Percentiles rank a stretch among this genome's conserved stretches.
Conservation (phyloP, 2,113 vertebrate genomes). For the Tupaia chinensis region DNA sequence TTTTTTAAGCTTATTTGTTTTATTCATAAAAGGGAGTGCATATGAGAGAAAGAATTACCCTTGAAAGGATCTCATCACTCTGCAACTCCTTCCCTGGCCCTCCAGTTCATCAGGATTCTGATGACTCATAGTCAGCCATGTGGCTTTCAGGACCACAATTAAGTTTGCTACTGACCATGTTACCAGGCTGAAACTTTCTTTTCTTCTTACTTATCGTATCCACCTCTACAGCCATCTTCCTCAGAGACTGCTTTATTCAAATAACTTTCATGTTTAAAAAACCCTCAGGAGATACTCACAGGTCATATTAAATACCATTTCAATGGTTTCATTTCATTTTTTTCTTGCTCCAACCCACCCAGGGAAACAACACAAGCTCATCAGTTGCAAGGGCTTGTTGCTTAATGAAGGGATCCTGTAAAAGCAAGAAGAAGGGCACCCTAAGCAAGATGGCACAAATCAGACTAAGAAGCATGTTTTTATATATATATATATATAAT, state of each 20-base stretch:
- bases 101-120: too few species aligned
- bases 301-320: neutral
- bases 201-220: neutral
- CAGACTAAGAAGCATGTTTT: neutral
- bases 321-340: slow-evolving; percentile 20
- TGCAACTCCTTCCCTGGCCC: too few species aligned
- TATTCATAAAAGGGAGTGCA: too few species aligned
- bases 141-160: too few species aligned
- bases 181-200: too few species aligned
- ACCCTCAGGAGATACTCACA: neutral
- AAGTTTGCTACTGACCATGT: too few species aligned
- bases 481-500: too few species aligned
- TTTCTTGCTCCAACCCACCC: neutral
- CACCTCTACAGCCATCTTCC: neutral
- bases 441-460: neutral
- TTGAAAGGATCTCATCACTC: too few species aligned
- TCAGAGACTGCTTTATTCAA: neutral
- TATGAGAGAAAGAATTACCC: too few species aligned
- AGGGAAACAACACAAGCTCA: neutral
- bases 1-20: too few species aligned
- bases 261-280: neutral
- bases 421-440: neutral
- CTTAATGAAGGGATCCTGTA: neutral
- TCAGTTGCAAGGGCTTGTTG: neutral
- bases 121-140: too few species aligned